phyloP scores from a whole-genome alignment of 2,888 invertebrate species.

The Idaea biselata region DNA sequence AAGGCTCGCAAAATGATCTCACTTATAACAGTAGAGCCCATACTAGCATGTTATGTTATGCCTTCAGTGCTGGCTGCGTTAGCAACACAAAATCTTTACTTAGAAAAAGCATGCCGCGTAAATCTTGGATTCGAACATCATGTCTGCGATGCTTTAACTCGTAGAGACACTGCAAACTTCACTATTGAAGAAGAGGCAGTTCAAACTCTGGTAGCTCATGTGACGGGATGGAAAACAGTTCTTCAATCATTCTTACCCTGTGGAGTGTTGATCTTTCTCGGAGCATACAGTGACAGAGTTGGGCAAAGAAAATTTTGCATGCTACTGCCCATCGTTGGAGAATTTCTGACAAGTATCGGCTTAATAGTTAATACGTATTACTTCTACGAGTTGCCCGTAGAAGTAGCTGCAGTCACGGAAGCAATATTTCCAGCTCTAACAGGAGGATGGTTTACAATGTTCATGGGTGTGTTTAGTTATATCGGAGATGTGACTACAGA shows the following conservation, averaged over 20 bases:
- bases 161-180: conserved; percentile 84
- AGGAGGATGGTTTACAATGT: conserved; percentile 94
- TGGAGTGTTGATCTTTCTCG: conserved; percentile 89
- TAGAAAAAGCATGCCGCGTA: conserved; percentile 93
- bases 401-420: conserved; percentile 89
- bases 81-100: conserved; percentile 91
- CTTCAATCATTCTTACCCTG: conserved; percentile 91
- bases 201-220: conserved; percentile 88
- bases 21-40: conserved; percentile 88
- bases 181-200: conserved; percentile 83
- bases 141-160: conserved; percentile 88
- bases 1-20: conserved; percentile 80
- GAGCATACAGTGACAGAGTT: conserved; percentile 87
- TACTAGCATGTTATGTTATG: conserved; percentile 87
- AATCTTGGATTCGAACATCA: conserved; percentile 87
- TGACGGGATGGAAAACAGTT: conserved; percentile 93
- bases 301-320: conserved; percentile 90
- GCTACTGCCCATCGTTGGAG: conserved; percentile 90
- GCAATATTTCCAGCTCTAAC: conserved; percentile 90
- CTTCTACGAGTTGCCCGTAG: conserved; percentile 89
- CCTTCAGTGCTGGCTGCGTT: conserved; percentile 84
- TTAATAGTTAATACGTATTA: conserved; percentile 89
- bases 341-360: conserved; percentile 88
- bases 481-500: conserved; percentile 92
- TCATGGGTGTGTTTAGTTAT: conserved; percentile 94